Conservation (phyloP, 1,140 invertebrate genomes). For the Chironomus striatipennis region DNA sequence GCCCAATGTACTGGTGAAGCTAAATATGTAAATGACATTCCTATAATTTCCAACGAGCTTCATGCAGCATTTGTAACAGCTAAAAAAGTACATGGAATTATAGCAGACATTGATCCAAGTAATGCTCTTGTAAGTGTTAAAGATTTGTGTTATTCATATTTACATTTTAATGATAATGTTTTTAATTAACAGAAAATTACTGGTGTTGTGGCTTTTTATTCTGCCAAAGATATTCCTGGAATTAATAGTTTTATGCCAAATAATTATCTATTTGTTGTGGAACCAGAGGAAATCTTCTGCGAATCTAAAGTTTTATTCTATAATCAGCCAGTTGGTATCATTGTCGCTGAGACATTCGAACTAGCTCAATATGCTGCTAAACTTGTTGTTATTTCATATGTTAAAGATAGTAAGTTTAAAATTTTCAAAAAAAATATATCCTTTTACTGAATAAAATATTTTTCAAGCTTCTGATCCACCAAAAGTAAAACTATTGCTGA, state of each 20-base stretch:
- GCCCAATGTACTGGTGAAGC: conserved; percentile 55
- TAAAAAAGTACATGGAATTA: conserved; percentile 46
- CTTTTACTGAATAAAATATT: too few species aligned
- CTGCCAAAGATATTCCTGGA: conserved; percentile 67
- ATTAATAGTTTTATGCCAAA: conserved; percentile 47
- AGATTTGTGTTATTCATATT: too few species aligned
- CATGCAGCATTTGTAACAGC: conserved; percentile 56
- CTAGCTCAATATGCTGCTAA: conserved; percentile 52
- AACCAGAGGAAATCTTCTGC: conserved; percentile 44
- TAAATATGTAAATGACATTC: conserved; percentile 55
- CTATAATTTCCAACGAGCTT: conserved; percentile 45
- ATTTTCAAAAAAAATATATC: too few species aligned
- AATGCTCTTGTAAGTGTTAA: conserved; percentile 41
- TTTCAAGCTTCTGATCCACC: too few species aligned
- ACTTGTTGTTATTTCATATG: too few species aligned
- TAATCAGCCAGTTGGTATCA: conserved; percentile 62
- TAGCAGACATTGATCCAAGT: conserved; percentile 47
- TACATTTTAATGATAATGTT: too few species aligned
- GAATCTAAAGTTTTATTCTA: conserved; percentile 48
- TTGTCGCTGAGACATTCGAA: conserved; percentile 55
- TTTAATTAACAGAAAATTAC: conserved; percentile 41
- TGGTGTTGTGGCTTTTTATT: conserved; percentile 62
- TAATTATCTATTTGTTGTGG: conserved; percentile 31
- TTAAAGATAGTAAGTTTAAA: too few species aligned
- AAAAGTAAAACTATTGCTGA: too few species aligned